These are phyloP conservation scores for Apis cerana DNA, from an alignment of 1,140 invertebrate species.

Conservation along the genomic window DNA sequence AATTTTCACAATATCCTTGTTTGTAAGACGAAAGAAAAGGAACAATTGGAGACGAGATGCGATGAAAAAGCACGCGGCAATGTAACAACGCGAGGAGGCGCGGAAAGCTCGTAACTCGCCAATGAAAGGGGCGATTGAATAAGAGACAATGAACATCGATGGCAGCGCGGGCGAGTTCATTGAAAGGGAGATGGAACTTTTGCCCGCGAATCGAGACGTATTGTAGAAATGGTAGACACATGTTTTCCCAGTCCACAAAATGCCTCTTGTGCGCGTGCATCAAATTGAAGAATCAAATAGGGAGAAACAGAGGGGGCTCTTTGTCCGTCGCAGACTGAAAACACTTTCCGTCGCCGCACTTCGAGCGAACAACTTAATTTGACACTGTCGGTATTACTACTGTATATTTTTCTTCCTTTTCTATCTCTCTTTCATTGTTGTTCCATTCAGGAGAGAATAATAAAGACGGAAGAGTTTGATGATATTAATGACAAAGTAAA, in stretches of 20 bases:
- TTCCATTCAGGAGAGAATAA: not conserved
- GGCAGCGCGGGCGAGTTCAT: conserved; percentile 40
- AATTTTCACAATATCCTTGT: not conserved
- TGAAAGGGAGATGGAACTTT: conserved; percentile 20
- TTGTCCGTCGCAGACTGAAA: conserved; percentile 11
- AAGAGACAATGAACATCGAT: conserved; percentile 41
- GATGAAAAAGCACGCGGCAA: not conserved
- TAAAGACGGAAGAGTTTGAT: too few species aligned
- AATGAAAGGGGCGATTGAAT: conserved; percentile 39
- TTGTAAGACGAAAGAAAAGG: not conserved
- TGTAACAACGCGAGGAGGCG: conserved; percentile 4
- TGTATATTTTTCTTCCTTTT: not conserved
- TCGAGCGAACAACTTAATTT: conserved; percentile 13
- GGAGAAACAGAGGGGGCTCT: not conserved
- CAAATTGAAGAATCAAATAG: conserved; percentile 12
- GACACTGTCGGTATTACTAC: not conserved
- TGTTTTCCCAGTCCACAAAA: not conserved
- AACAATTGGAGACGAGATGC: not conserved
- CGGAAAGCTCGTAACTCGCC: conserved; percentile 12
- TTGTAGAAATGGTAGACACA: not conserved
- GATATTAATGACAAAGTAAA: conserved; percentile 10
- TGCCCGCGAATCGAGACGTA: conserved; percentile 36
- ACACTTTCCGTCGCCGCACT: conserved; percentile 6
- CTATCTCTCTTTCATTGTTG: too few species aligned
- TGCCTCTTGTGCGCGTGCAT: conserved; percentile 15